These are phyloP conservation scores for Endomychus coccineus DNA, from an alignment of 2,888 invertebrate genomes.

Conservation along the genomic window DNA sequence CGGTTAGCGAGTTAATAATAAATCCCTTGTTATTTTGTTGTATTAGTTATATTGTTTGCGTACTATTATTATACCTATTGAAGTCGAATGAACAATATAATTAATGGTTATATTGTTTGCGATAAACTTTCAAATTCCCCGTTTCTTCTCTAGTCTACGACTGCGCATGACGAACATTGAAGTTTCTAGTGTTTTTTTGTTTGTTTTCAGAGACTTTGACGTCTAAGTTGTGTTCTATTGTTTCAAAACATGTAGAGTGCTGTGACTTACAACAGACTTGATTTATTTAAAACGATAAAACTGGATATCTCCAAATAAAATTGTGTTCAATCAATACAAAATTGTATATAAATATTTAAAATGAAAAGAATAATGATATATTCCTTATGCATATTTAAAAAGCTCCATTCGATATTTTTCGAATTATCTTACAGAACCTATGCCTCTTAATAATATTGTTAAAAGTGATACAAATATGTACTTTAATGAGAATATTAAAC, in stretches of 20 bases:
- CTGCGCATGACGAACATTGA: no score
- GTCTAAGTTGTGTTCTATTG: slow-evolving; percentile 6
- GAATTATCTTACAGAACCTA: slow-evolving; percentile 30
- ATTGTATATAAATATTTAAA: background rate
- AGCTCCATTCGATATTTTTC: slow-evolving; percentile 29
- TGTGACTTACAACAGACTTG: slow-evolving; percentile 24
- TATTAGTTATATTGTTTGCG: no score
- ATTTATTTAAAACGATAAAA: slow-evolving; percentile 16
- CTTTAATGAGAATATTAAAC: background rate
- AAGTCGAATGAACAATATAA: no score
- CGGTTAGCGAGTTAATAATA: no score
- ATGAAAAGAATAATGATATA: slow-evolving; percentile 15
- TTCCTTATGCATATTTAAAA: slow-evolving; percentile 15
- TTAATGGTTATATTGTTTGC: no score
- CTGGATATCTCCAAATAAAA: slow-evolving; percentile 25
- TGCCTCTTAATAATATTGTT: background rate
- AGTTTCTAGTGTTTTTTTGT: no score
- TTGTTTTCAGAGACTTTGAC: background rate
- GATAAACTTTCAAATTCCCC: no score
- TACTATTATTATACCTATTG: no score
- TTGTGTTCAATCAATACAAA: slow-evolving; percentile 24
- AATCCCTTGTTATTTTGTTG: no score
- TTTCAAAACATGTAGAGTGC: slow-evolving; percentile 29
- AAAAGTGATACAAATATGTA: no score
- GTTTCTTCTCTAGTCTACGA: no score